Percentiles rank a stretch among this genome's conserved stretches.
These are phyloP conservation scores for Drosophila seguyi DNA, from an alignment of 1,140 invertebrate genomes.

Conservation along the genomic window DNA sequence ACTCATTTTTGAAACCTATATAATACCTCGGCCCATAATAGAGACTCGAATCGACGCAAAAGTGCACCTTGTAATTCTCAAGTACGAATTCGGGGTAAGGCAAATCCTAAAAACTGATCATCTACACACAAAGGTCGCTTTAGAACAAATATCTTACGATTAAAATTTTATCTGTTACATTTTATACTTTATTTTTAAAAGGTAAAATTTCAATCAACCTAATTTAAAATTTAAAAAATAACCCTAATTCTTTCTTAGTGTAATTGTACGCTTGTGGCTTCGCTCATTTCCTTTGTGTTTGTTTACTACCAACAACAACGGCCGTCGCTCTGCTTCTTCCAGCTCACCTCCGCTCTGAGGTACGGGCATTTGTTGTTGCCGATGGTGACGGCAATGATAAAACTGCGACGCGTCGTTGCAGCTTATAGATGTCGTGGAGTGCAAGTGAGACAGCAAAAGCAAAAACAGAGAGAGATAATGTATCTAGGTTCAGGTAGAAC, in stretches of 20 bases:
- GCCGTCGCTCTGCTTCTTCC: conserved; percentile 34
- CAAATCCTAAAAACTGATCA: background rate
- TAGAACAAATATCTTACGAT: background rate
- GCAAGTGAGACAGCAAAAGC: conserved; percentile 2
- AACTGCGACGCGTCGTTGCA: conserved; percentile 48
- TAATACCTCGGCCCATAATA: background rate
- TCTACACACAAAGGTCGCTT: background rate
- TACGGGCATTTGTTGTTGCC: conserved; percentile 35
- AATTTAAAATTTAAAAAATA: no score
- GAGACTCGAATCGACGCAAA: background rate
- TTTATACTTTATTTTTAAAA: background rate
- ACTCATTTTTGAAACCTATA: no score
- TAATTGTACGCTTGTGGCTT: conserved; percentile 19
- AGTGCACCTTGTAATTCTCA: background rate
- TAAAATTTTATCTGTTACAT: background rate
- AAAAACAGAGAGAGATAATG: conserved; percentile 4
- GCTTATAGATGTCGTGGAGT: conserved; percentile 42
- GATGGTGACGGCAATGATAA: conserved; percentile 45
- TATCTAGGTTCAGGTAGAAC: conserved; percentile 40
- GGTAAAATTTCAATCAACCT: background rate
- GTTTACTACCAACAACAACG: conserved; percentile 56
- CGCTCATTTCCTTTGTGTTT: conserved; percentile 39
- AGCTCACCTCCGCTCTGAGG: conserved; percentile 33
- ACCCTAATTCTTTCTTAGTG: background rate
- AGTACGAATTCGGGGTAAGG: background rate